These are phyloP conservation scores for Caenorhabditis virilis DNA, from an alignment of 2,888 invertebrate species.

Conservation along the genomic window DNA sequence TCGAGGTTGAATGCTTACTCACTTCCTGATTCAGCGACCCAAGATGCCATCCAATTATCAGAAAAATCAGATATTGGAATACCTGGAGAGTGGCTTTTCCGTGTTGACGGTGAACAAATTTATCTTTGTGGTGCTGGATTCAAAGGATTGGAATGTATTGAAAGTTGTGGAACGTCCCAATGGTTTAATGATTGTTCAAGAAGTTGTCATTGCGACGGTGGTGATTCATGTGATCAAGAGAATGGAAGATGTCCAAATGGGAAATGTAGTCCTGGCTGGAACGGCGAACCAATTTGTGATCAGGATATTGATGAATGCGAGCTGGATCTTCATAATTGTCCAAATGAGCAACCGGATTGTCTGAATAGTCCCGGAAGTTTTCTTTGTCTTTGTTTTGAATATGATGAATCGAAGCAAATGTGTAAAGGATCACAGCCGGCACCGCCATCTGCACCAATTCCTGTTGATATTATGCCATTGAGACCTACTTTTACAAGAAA, in stretches of 20 bases:
- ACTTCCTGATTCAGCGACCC: constrained; percentile 66
- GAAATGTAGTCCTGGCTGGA: constrained; percentile 65
- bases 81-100: constrained; percentile 68
- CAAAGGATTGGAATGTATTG: constrained; percentile 67
- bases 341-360: constrained; percentile 84
- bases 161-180: constrained; percentile 56
- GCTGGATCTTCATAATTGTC: constrained; percentile 50
- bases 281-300: constrained; percentile 60
- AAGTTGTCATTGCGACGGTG: constrained; percentile 64
- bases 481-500: constrained; percentile 30
- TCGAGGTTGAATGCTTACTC: constrained; percentile 41
- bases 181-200: constrained; percentile 55
- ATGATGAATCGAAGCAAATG: constrained; percentile 38
- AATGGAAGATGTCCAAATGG: constrained; percentile 62
- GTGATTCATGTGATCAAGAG: constrained; percentile 61
- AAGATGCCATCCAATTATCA: constrained; percentile 53
- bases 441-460: constrained; percentile 27
- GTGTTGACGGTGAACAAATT: constrained; percentile 61
- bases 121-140: constrained; percentile 68
- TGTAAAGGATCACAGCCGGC: constrained; percentile 35
- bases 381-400: constrained; percentile 80
- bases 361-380: constrained; percentile 89
- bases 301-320: constrained; percentile 77
- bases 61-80: constrained; percentile 69
- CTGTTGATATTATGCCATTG: constrained; percentile 37